Evolutionary conservation across 2,797 vertebrate genomes (phyloP).

Genomic region (Pseudomugil tenellus): DNA sequence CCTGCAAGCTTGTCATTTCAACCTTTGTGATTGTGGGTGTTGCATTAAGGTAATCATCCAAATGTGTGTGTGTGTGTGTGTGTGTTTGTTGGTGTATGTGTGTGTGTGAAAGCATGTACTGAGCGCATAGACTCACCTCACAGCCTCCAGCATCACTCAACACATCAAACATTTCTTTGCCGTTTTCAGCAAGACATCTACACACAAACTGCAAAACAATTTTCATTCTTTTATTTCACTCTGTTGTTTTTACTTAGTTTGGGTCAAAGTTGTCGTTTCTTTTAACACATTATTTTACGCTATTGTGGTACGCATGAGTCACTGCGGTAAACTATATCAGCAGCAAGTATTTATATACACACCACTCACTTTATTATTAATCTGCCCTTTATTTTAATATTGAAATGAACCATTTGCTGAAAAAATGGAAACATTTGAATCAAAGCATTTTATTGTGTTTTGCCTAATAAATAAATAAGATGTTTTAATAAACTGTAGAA

Average conservation of each 20-base stretch:
- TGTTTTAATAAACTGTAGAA: not conserved
- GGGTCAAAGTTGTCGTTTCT: constrained; percentile 17
- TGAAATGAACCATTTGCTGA: not conserved
- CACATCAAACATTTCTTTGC: constrained; percentile 34
- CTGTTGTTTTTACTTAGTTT: not conserved
- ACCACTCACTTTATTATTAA: fast-evolving
- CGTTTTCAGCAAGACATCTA: constrained; percentile 36
- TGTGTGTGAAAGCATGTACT: not conserved
- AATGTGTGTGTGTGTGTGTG: not conserved
- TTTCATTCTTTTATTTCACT: constrained; percentile 4
- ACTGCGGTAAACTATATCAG: not conserved
- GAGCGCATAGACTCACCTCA: constrained; percentile 22
- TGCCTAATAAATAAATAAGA: not conserved
- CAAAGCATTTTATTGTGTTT: not conserved
- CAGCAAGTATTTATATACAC: not conserved
- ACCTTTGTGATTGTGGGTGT: constrained; percentile 25
- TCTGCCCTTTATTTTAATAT: not conserved
- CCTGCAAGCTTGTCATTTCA: constrained; percentile 39
- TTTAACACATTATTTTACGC: not conserved
- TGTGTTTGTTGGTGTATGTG: too few species aligned
- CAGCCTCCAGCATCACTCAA: constrained; percentile 51
- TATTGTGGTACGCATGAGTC: constrained; percentile 8
- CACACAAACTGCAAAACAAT: constrained; percentile 33
- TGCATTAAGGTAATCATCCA: constrained; percentile 21
- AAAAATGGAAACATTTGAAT: not conserved